These are phyloP conservation scores for Takifugu ocellatus DNA, from an alignment of 2,797 vertebrate species.

Conservation along the genomic window DNA sequence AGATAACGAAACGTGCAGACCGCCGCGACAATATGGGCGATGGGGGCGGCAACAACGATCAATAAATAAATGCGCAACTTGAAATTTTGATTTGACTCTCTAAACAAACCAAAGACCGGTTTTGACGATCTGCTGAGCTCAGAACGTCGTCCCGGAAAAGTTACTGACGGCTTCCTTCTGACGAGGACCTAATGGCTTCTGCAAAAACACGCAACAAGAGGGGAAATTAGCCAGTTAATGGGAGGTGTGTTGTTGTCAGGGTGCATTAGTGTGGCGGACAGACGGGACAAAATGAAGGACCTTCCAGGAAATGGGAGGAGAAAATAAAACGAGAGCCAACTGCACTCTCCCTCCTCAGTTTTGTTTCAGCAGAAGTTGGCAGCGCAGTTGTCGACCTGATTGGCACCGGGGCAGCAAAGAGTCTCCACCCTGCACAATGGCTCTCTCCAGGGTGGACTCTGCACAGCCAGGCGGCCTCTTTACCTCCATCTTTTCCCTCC, in stretches of 20 bases:
- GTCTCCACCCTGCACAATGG: slow-evolving; percentile 40
- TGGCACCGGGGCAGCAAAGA: slow-evolving; percentile 25
- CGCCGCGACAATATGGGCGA: slow-evolving; percentile 30
- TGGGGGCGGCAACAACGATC: slow-evolving; percentile 10
- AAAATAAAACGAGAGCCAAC: slow-evolving; percentile 5
- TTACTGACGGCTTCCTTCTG: not conserved
- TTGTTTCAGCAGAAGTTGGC: slow-evolving; percentile 48
- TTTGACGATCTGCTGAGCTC: slow-evolving; percentile 5
- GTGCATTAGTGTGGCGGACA: no score
- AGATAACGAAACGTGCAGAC: slow-evolving; percentile 49
- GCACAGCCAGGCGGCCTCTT: slow-evolving; percentile 27
- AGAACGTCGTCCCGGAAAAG: not conserved
- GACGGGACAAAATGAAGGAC: no score
- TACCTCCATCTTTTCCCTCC: slow-evolving; percentile 11
- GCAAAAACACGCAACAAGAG: not conserved
- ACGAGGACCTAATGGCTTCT: not conserved
- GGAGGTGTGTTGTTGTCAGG: no score
- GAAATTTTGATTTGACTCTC: slow-evolving; percentile 26
- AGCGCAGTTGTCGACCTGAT: slow-evolving; percentile 16
- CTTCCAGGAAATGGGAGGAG: no score
- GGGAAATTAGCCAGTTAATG: not conserved
- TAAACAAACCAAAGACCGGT: slow-evolving; percentile 14
- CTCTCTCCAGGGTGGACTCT: slow-evolving; percentile 12
- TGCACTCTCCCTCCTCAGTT: slow-evolving; percentile 25
- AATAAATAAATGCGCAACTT: slow-evolving; percentile 3